A percentile compares a stretch with the other conserved stretches of the same genome.
Conservation (phyloP, 2,888 invertebrate species). For the Drosophila yooni region DNA sequence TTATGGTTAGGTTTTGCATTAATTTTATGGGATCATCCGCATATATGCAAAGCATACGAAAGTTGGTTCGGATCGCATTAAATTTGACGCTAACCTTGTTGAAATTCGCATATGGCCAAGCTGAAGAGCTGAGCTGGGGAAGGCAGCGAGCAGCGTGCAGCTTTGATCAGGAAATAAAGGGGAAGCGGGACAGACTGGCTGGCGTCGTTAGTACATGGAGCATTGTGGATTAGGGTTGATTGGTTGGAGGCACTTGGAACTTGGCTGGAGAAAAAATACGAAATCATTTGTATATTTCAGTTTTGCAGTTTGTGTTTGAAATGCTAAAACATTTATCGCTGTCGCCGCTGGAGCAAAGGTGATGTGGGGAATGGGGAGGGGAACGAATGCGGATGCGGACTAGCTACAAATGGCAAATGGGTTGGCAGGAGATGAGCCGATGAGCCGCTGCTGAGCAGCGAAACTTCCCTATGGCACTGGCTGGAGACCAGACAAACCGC, state of each 20-base stretch:
- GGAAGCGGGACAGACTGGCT: constrained; percentile 12
- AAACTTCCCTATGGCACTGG: constrained; percentile 38
- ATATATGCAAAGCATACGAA: constrained; percentile 1
- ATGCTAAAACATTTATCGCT: constrained; percentile 79
- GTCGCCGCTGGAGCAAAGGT: constrained; percentile 64
- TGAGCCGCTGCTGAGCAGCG: constrained; percentile 65
- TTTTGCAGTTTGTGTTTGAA: constrained; percentile 80
- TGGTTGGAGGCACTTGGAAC: constrained; percentile 35
- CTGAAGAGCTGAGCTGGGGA: constrained; percentile 4
- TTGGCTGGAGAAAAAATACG: constrained; percentile 74
- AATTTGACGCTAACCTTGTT: constrained; percentile 34
- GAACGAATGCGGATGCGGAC: constrained; percentile 73
- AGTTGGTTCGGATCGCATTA: constrained; percentile 9
- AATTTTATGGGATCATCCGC: not conserved
- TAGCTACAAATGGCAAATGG: constrained; percentile 74
- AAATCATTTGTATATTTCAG: constrained; percentile 81
- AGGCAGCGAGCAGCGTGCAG: not conserved
- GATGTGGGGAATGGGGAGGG: constrained; percentile 12
- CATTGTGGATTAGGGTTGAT: constrained; percentile 22
- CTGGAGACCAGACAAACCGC: constrained; percentile 35
- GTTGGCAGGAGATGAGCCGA: constrained; percentile 75
- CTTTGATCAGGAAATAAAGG: constrained; percentile 8
- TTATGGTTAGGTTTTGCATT: too few species aligned
- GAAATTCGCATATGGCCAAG: constrained; percentile 41
- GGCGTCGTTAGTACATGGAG: constrained; percentile 48